A percentile compares a stretch with the other conserved stretches of the same genome.
Conservation (phyloP, 2,888 invertebrate species). For the Eupithecia pulchellata region DNA sequence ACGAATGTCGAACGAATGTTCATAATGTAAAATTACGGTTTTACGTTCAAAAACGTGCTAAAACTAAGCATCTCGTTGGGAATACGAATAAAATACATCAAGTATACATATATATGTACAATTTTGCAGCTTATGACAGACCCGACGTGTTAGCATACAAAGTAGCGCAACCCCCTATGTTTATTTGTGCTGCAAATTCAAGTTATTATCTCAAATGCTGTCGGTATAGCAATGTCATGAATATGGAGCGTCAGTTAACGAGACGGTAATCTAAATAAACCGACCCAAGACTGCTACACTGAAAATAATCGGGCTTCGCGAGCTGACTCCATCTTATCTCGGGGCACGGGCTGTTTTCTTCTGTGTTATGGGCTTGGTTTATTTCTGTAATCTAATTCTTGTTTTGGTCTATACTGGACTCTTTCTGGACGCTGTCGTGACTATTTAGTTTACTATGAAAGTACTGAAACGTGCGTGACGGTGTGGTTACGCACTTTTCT, state of each 20-base stretch:
- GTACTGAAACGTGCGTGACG: too few relatives aligned
- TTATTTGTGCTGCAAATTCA: conserved; percentile 24
- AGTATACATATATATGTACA: neutral
- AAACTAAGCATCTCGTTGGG: neutral
- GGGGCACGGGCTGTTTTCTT: conserved; percentile 40
- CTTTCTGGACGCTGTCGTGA: neutral
- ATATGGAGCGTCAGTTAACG: conserved; percentile 60
- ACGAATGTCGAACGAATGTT: neutral
- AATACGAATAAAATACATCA: neutral
- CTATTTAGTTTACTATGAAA: neutral
- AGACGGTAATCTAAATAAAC: conserved; percentile 43
- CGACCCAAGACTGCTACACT: conserved; percentile 55
- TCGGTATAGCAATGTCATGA: conserved; percentile 58
- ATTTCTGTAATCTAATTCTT: neutral
- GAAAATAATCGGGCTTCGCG: conserved; percentile 60
- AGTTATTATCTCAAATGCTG: conserved; percentile 53
- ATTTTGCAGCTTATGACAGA: neutral
- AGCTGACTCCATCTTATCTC: conserved; percentile 49
- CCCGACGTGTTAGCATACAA: neutral
- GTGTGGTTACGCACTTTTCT: too few relatives aligned
- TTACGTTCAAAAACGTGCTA: neutral
- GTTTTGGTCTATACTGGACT: neutral
- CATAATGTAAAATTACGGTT: neutral
- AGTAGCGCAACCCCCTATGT: conserved; percentile 32
- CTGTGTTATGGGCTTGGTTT: conserved; percentile 23